These are phyloP conservation scores for Melanotaenia duboulayi DNA, from an alignment of 2,113 vertebrate species.

Conservation along the genomic window DNA sequence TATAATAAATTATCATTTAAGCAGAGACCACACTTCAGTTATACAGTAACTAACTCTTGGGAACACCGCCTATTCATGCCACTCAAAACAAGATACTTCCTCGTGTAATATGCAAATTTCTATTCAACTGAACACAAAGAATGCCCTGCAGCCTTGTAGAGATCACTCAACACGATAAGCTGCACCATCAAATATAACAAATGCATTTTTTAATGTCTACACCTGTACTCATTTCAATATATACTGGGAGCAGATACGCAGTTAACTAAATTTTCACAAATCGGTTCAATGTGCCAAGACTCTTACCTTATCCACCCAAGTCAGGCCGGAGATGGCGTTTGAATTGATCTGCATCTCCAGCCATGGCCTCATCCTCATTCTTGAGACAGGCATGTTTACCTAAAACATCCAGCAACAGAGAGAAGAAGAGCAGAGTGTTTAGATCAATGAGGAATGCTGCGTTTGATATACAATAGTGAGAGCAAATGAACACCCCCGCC, in stretches of 20 bases:
- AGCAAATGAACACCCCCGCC: background rate
- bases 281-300: background rate
- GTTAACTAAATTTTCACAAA: background rate
- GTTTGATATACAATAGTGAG: background rate
- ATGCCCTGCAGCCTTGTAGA: background rate
- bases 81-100: conserved; percentile 5
- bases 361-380: conserved; percentile 98
- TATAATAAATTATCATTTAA: no score
- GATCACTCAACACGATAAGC: background rate
- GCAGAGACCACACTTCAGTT: no score
- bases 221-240: background rate
- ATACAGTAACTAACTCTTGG: no score
- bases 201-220: conserved; percentile 1
- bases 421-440: background rate
- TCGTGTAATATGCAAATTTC: background rate
- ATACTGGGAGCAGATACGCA: background rate
- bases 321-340: conserved; percentile 86
- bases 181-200: background rate
- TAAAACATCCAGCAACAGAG: conserved; percentile 28
- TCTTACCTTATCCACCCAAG: conserved; percentile 93
- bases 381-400: conserved; percentile 89
- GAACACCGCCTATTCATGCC: no score
- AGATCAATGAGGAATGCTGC: conserved; percentile 1
- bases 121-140: background rate
- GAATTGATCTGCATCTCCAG: conserved; percentile 92